Evolutionary conservation across 92 coral and sea anemone genomes (phyloP).

Genomic region (Phymanthus crucifer): DNA sequence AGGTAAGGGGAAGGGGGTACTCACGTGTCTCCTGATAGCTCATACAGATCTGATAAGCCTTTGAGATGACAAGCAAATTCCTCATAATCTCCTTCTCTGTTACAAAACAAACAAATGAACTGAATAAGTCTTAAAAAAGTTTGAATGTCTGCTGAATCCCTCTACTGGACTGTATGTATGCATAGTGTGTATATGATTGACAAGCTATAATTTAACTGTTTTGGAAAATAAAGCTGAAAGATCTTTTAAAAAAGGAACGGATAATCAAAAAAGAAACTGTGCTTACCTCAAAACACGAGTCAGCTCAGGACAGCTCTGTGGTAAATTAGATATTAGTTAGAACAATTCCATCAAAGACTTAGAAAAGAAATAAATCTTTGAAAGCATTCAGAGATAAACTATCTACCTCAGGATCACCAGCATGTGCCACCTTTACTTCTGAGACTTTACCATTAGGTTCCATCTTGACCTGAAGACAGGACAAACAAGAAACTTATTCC

Average conservation of each 20-base stretch:
- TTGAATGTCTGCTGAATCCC: too few relatives aligned
- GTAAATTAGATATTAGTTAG: too few relatives aligned
- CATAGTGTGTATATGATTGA: too few relatives aligned
- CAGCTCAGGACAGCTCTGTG: slow-evolving; percentile 88
- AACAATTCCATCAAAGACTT: too few relatives aligned
- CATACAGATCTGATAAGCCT: slow-evolving; percentile 89
- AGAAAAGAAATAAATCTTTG: too few relatives aligned
- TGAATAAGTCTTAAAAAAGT: background rate
- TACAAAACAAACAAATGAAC: background rate
- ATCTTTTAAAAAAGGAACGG: too few relatives aligned
- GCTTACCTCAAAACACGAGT: slow-evolving; percentile 84
- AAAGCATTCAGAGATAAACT: background rate
- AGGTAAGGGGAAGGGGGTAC: slow-evolving; percentile 13
- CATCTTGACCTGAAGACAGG: slow-evolving; percentile 70
- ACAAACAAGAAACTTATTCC: too few relatives aligned
- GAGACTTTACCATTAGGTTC: slow-evolving; percentile 82
- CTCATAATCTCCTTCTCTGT: slow-evolving; percentile 88
- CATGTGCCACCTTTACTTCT: slow-evolving; percentile 95
- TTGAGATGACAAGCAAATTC: slow-evolving; percentile 86
- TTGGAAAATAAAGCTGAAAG: too few relatives aligned
- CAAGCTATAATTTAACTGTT: too few relatives aligned
- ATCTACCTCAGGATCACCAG: slow-evolving; percentile 91
- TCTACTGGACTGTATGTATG: too few relatives aligned
- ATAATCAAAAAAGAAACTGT: too few relatives aligned
- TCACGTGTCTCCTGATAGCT: slow-evolving; percentile 90